A percentile compares a stretch with the other conserved stretches of the same genome.
These are phyloP conservation scores for Chondrosia reniformis DNA, from an alignment of 37 sponge, comb jelly and placozoan species.

Conservation along the genomic window DNA sequence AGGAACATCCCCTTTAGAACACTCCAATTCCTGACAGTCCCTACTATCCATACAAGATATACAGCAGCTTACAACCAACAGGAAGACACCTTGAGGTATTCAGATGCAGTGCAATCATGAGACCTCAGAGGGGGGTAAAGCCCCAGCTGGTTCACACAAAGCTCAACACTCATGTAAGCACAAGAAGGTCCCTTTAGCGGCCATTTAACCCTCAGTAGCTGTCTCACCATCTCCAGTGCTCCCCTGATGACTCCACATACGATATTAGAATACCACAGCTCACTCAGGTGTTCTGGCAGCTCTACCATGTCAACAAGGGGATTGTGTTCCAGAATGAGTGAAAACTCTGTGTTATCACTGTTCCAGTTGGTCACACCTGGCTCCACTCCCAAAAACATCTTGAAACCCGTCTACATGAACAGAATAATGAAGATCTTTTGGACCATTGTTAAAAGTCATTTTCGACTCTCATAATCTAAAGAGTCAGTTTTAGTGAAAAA, in stretches of 20 bases:
- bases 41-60: not conserved
- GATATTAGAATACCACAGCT: conserved; percentile 87
- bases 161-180: not conserved
- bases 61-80: not conserved
- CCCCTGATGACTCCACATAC: conserved; percentile 93
- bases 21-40: no score
- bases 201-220: not conserved
- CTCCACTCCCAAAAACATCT: conserved; percentile 86
- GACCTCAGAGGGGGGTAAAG: not conserved
- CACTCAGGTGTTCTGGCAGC: conserved; percentile 73
- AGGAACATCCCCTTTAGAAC: no score
- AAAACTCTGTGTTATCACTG: conserved; percentile 68
- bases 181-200: not conserved
- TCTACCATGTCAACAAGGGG: conserved; percentile 98
- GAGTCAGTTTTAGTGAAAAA: no score
- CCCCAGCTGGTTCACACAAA: not conserved
- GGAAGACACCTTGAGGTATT: no score
- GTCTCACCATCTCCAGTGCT: conserved; percentile 90
- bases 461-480: no score
- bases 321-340: conserved; percentile 86
- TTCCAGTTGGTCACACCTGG: conserved; percentile 91
- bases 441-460: no score
- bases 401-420: conserved; percentile 78
- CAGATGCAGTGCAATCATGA: no score
- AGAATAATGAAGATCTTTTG: not conserved